Conservation (phyloP, 1,140 invertebrate species). For the Drosophila eugracilis region DNA sequence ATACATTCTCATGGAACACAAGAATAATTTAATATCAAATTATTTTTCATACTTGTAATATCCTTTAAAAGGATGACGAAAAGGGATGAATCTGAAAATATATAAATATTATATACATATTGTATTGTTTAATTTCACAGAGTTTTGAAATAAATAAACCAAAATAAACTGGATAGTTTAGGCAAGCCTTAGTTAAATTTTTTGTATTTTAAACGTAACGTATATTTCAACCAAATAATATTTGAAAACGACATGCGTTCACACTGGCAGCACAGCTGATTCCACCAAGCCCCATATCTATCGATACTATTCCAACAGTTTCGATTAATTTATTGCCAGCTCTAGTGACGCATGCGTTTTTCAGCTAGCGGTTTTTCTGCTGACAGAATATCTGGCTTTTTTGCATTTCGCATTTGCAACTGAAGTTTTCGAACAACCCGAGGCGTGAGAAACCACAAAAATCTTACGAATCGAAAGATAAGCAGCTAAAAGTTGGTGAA, state of each 20-base stretch:
- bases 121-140: no score
- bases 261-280: no score
- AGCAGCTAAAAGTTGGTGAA: conserved; percentile 6
- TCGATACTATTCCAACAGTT: no score
- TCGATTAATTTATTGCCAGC: neutral
- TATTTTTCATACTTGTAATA: neutral
- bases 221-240: no score
- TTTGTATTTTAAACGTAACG: no score
- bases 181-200: no score
- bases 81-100: no score
- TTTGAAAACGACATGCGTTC: no score
- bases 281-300: no score
- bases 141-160: no score
- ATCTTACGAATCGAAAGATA: neutral
- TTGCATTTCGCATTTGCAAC: conserved; percentile 17
- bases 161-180: no score
- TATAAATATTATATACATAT: no score
- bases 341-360: conserved; percentile 32
- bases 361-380: conserved; percentile 25
- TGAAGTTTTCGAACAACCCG: conserved; percentile 7
- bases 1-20: neutral
- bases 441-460: conserved; percentile 5
- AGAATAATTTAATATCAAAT: neutral
- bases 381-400: conserved; percentile 19
- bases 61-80: neutral